phyloP scores from a whole-genome alignment of 2,797 vertebrate genomes.

The Molothrus ater region DNA sequence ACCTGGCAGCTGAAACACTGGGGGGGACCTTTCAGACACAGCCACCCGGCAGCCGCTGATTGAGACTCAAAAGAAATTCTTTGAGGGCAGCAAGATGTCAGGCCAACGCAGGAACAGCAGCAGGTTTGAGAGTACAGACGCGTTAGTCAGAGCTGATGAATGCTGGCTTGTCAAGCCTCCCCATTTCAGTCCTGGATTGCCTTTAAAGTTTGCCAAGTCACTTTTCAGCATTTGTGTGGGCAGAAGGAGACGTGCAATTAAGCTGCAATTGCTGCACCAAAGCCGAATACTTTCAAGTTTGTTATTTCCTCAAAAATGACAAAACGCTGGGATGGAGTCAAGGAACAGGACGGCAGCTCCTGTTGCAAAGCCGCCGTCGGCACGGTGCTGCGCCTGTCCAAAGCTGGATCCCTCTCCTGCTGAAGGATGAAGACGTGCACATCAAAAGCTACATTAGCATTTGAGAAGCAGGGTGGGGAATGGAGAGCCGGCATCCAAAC shows the following conservation, averaged over 20 bases:
- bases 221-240: conserved; percentile 72
- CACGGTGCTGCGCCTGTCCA: neutral
- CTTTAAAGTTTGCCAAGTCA: conserved; percentile 72
- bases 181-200: conserved; percentile 69
- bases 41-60: conserved; percentile 31
- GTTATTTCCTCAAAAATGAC: conserved; percentile 66
- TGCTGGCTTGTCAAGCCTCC: conserved; percentile 70
- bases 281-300: conserved; percentile 64
- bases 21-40: conserved; percentile 11
- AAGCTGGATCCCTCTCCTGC: neutral
- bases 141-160: conserved; percentile 70
- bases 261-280: conserved; percentile 69
- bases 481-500: neutral
- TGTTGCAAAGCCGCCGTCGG: neutral
- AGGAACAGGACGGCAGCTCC: conserved; percentile 43
- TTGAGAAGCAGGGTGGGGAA: neutral
- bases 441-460: neutral
- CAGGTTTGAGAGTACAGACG: conserved; percentile 69
- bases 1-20: neutral
- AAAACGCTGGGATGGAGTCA: conserved; percentile 54
- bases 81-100: conserved; percentile 69
- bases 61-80: conserved; percentile 63
- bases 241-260: conserved; percentile 71
- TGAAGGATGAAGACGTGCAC: neutral
- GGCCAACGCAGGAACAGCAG: conserved; percentile 68